Evolutionary conservation across 2,113 vertebrate genomes (phyloP), one percentile per base, ranked within the genome.

Genomic region (Micronycteris hirsuta): DNA sequence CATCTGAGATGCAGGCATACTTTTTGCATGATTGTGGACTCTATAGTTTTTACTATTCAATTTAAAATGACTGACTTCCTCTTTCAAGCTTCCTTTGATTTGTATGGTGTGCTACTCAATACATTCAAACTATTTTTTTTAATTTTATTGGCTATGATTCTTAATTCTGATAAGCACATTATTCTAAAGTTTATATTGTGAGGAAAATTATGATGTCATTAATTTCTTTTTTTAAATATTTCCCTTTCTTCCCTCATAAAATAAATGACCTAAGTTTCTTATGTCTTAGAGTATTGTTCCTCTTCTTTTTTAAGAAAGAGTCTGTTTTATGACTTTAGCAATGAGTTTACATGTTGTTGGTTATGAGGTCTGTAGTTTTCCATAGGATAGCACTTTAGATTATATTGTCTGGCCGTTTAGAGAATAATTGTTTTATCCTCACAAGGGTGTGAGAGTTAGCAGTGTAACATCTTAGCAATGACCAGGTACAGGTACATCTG

Each of bases 301-400:
- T 78, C 20, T 80, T 96, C 43, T 77, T 74, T 87, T 87, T 77
- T 11, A 61, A 49, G 93, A 86, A 92, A 68, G 43, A 83, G 22
- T 47, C 26, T 86, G 73, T 67, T 91, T 87, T 81, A 43, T 87
- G 31, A 54, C 89, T 76, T 95, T 73, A 86, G 45, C 68, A 31
- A 1, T 76, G n/a, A 91, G 43, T 83, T 88, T 95, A 68, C 45
- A 3, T 93, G 33, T 61, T 58, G 49, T 87, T 97, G 89, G 52
- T n/a, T 65, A 43, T 43, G 38, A 85, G 17, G 36, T 92, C 43
- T 58, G 65, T 96, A 77, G 68, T 88, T 97, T 97, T 96, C 89
- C 65, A 26, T 17, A 63, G 67, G 33, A 43, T 86, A 92, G 61
- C 17, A 68, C 24, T 94, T 92, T 87, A 47, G 45, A 8, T 58